phyloP scores from a whole-genome alignment of 2,888 invertebrate genomes.

The Andricus quercusramuli region DNA sequence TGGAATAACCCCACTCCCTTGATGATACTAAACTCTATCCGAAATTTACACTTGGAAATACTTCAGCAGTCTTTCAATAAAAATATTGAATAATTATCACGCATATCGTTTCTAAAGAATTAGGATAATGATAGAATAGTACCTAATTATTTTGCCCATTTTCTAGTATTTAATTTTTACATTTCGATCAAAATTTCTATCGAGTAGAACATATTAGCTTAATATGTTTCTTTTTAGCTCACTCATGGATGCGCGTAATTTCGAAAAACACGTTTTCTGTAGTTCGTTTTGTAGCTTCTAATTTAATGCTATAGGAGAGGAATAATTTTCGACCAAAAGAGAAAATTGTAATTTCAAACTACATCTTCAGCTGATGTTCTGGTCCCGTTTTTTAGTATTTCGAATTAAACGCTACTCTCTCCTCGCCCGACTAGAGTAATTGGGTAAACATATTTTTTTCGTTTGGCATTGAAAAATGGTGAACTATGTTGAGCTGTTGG shows the following conservation, averaged over 20 bases:
- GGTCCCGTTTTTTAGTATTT: conserved; percentile 15
- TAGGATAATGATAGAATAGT: not conserved
- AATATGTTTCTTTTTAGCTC: not conserved
- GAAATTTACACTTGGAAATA: conserved; percentile 17
- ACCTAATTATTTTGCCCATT: not conserved
- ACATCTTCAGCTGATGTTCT: not conserved
- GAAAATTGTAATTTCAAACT: not conserved
- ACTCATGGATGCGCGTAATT: not conserved
- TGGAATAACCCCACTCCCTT: not conserved
- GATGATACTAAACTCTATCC: not conserved
- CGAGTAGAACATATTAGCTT: not conserved
- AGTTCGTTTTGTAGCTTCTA: not conserved
- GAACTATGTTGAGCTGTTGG: conserved; percentile 72
- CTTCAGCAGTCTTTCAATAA: conserved; percentile 17
- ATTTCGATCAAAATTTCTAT: not conserved
- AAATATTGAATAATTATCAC: not conserved
- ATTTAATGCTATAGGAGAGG: not conserved
- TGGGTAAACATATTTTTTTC: conserved; percentile 84
- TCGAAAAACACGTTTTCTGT: not conserved
- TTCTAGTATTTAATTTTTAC: not conserved
- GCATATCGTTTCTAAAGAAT: not conserved
- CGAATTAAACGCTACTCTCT: conserved; percentile 80
- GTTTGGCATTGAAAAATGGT: conserved; percentile 82
- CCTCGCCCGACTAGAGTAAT: conserved; percentile 79
- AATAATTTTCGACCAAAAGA: not conserved